These are phyloP conservation scores for Rhynchotus rufescens DNA, from an alignment of 2,797 vertebrate species.

Conservation along the genomic window DNA sequence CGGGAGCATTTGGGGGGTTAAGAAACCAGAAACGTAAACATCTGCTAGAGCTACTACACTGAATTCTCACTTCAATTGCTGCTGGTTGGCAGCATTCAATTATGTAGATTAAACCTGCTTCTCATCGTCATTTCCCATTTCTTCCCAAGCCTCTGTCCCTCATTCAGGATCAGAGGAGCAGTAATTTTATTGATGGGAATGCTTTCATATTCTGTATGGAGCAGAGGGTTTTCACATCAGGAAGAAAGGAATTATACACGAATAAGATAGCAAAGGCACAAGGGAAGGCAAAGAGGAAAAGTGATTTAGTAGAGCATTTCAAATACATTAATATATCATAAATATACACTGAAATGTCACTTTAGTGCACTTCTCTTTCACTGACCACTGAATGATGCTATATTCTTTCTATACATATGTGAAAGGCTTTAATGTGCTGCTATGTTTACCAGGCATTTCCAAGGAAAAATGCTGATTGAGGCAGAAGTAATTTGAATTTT, in stretches of 20 bases:
- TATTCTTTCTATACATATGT: background rate
- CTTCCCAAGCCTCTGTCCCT: background rate
- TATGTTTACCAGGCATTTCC: slow-evolving; percentile 1
- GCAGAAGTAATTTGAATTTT: slow-evolving; percentile 1
- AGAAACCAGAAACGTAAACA: background rate
- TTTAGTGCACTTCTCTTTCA: background rate
- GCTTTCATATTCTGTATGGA: background rate
- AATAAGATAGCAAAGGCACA: background rate
- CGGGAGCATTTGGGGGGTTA: background rate
- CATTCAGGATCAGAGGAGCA: background rate
- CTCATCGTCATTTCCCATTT: background rate
- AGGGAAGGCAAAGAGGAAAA: slow-evolving; percentile 5
- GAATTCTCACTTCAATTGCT: background rate
- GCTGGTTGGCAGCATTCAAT: background rate
- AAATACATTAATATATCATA: slow-evolving; percentile 50
- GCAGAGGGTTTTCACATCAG: background rate
- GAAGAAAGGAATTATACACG: background rate
- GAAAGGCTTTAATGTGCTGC: background rate
- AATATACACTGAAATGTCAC: slow-evolving; percentile 45
- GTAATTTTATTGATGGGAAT: background rate
- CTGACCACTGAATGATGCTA: background rate
- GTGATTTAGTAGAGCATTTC: slow-evolving; percentile 26
- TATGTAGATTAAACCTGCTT: slow-evolving; percentile 7
- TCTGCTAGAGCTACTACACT: background rate
- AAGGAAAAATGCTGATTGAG: background rate